Evolutionary conservation across 2,797 vertebrate species (phyloP).

Genomic region (Anguilla megastoma): DNA sequence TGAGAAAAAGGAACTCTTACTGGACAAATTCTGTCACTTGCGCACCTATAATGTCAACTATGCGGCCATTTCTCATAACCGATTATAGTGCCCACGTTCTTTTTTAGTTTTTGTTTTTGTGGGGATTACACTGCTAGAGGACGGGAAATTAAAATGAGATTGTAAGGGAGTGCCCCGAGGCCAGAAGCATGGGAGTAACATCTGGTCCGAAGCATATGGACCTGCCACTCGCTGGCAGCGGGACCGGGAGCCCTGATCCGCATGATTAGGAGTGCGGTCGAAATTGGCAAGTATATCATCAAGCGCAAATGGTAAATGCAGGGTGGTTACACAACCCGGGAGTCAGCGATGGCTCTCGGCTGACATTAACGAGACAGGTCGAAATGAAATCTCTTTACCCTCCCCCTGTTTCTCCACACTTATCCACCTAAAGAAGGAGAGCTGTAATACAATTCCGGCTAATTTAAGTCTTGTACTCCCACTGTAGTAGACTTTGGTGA

Average conservation of each 20-base stretch:
- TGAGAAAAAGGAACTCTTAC: neutral
- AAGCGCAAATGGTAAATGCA: neutral
- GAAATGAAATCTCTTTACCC: neutral
- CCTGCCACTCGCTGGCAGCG: slow-evolving; percentile 14
- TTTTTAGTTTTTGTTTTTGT: neutral
- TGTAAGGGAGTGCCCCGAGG: neutral
- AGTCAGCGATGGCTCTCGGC: neutral
- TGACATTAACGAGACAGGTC: neutral
- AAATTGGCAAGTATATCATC: slow-evolving; percentile 8
- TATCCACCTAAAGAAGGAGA: neutral
- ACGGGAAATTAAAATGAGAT: slow-evolving; percentile 16
- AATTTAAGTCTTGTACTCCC: neutral
- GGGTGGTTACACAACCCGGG: neutral
- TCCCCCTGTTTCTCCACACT: neutral
- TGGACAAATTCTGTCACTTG: neutral
- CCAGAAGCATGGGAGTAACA: slow-evolving; percentile 14
- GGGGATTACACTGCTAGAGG: neutral
- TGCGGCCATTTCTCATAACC: slow-evolving; percentile 23
- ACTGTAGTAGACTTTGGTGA: neutral
- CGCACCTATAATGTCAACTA: slow-evolving; percentile 30
- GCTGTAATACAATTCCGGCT: neutral
- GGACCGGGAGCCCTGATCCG: slow-evolving; percentile 16
- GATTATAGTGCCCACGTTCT: slow-evolving; percentile 2
- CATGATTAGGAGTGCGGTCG: slow-evolving; percentile 15
- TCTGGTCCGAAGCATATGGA: slow-evolving; percentile 34